Conservation (phyloP, 2,888 invertebrate species). For the Eumerus sabulonum region DNA sequence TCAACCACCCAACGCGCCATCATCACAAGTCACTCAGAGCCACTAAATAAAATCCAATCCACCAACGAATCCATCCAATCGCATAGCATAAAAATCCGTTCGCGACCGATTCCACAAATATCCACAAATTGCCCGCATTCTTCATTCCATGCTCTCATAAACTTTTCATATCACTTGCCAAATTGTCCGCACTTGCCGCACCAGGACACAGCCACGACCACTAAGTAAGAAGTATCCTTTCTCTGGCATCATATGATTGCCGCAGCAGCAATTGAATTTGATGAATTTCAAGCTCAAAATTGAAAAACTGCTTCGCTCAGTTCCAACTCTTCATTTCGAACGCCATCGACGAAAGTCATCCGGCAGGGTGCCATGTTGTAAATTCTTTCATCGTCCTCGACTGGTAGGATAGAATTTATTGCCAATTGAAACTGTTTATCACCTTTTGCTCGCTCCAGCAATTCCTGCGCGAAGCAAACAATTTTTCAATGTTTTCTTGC, state of each 20-base stretch:
- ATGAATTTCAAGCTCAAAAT: conserved; percentile 57
- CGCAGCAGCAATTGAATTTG: conserved; percentile 53
- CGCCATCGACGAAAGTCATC: conserved; percentile 49
- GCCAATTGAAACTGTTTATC: conserved; percentile 68
- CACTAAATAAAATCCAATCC: too few species aligned
- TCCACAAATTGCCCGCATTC: conserved; percentile 58
- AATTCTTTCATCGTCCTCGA: conserved; percentile 51
- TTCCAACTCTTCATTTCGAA: conserved; percentile 15
- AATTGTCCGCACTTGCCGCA: conserved; percentile 51
- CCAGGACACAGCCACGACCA: conserved; percentile 50
- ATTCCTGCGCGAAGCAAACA: conserved; percentile 34
- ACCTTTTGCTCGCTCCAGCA: conserved; percentile 64
- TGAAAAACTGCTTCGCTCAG: conserved; percentile 27
- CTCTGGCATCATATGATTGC: not conserved
- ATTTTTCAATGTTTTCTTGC: conserved; percentile 23
- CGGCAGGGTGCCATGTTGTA: conserved; percentile 32
- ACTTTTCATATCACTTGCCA: conserved; percentile 62
- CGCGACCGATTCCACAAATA: conserved; percentile 46
- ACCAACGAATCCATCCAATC: too few species aligned
- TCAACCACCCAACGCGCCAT: too few species aligned
- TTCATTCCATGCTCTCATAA: conserved; percentile 59
- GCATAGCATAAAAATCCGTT: not conserved
- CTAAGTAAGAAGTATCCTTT: too few species aligned
- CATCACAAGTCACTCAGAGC: too few species aligned
- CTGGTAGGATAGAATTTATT: conserved; percentile 61